phyloP scores from a whole-genome alignment of 2,113 vertebrate genomes.

The Nansenia antarctica region DNA sequence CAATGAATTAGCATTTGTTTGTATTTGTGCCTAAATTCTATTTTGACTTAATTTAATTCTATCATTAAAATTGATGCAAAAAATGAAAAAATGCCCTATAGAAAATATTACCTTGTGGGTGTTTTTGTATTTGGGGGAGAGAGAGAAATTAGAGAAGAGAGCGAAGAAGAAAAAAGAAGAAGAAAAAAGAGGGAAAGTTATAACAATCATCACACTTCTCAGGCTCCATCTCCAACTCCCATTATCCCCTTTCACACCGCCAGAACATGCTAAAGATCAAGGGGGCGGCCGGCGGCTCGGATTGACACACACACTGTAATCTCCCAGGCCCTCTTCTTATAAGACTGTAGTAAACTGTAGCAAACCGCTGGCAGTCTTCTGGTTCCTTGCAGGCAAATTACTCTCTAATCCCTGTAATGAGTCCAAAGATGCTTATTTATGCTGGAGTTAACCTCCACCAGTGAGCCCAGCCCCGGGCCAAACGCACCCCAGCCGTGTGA shows the following conservation, averaged over 20 bases:
- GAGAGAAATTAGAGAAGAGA: constrained; percentile 67
- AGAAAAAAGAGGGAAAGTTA: constrained; percentile 77
- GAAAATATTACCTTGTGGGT: constrained; percentile 71
- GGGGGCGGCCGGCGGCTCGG: constrained; percentile 72
- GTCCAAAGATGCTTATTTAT: constrained; percentile 83
- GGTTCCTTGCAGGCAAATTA: constrained; percentile 77
- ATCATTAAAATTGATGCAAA: constrained; percentile 80
- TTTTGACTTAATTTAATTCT: no score
- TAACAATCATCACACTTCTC: constrained; percentile 75
- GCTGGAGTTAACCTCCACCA: constrained; percentile 81
- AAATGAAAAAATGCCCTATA: neutral
- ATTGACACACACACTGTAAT: constrained; percentile 72
- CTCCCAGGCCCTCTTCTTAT: constrained; percentile 74
- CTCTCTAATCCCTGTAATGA: constrained; percentile 83
- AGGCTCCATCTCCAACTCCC: constrained; percentile 9
- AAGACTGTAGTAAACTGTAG: constrained; percentile 80
- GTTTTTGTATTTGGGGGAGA: constrained; percentile 75
- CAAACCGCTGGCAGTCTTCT: constrained; percentile 74
- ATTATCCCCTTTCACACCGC: constrained; percentile 75
- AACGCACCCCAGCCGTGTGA: constrained; percentile 75
- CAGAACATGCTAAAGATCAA: constrained; percentile 81
- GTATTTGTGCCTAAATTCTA: constrained; percentile 79
- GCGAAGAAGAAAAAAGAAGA: no score
- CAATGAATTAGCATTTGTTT: constrained; percentile 79
- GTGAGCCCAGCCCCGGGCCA: constrained; percentile 80